phyloP scores from a whole-genome alignment of 2,113 vertebrate species.

The Dunckerocampus dactyliophorus region DNA sequence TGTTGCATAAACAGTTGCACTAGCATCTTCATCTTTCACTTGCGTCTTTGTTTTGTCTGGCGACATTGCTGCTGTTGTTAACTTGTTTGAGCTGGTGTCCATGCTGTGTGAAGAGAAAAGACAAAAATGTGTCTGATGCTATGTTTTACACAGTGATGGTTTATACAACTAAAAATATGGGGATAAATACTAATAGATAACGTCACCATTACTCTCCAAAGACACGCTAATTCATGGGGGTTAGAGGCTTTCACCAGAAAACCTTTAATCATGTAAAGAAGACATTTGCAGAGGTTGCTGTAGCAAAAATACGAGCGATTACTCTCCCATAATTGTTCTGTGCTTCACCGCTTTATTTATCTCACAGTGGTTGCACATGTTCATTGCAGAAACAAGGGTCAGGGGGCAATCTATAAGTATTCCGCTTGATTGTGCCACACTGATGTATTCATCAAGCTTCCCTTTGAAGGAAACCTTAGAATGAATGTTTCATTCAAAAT shows the following conservation, averaged over 20 bases:
- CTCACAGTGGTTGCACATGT: background rate
- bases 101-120: no score
- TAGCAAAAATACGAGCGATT: slow-evolving; percentile 25
- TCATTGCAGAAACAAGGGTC: slow-evolving; percentile 4
- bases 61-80: slow-evolving; percentile 1
- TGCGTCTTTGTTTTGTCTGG: background rate
- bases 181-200: no score
- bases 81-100: slow-evolving; percentile 12
- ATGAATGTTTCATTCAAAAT: no score
- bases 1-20: background rate
- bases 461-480: background rate
- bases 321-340: slow-evolving; percentile 12
- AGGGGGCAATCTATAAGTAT: slow-evolving; percentile 3
- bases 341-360: slow-evolving; percentile 9
- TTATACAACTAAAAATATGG: no score
- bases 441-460: background rate
- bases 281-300: slow-evolving; percentile 1
- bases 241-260: slow-evolving; percentile 18
- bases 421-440: background rate
- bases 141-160: no score
- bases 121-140: no score
- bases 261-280: slow-evolving; percentile 35
- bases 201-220: no score
- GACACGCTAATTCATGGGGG: slow-evolving; percentile 24
- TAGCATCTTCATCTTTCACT: background rate